phyloP scores from a whole-genome alignment of 2,797 vertebrate genomes.

The Centropyge bicolor region DNA sequence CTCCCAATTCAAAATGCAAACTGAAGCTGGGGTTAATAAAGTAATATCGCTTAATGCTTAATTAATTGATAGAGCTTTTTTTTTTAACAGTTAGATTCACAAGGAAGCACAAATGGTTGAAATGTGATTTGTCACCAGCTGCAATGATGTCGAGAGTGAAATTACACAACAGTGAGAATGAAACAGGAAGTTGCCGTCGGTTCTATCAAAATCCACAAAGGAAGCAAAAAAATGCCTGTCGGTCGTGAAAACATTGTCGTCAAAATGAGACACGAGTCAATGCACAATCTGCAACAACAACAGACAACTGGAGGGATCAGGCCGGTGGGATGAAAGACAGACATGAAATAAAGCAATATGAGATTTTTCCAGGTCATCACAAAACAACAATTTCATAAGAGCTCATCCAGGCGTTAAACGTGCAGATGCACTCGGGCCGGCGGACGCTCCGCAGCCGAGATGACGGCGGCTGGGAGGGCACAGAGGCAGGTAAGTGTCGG shows the following conservation, averaged over 20 bases:
- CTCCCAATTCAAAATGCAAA: constrained; percentile 23
- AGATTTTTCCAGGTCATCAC: constrained; percentile 40
- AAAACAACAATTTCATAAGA: background rate
- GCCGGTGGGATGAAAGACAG: constrained; percentile 29
- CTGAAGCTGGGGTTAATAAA: constrained; percentile 26
- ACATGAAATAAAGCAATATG: constrained; percentile 21
- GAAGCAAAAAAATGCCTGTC: constrained; percentile 44
- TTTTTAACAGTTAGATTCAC: constrained; percentile 21
- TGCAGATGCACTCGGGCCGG: constrained; percentile 11
- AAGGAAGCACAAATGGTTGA: constrained; percentile 1
- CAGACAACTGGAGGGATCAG: constrained; percentile 32
- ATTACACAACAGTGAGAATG: constrained; percentile 38
- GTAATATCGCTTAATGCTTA: constrained; percentile 13
- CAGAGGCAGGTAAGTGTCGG: constrained; percentile 37
- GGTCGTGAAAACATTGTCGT: constrained; percentile 52
- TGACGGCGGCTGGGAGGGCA: constrained; percentile 24
- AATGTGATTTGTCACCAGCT: constrained; percentile 29
- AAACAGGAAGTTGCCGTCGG: constrained; percentile 22
- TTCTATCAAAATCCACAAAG: constrained; percentile 48
- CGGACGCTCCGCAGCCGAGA: constrained; percentile 15
- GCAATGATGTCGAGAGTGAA: constrained; percentile 46
- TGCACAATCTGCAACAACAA: constrained; percentile 42
- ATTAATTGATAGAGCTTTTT: constrained; percentile 36
- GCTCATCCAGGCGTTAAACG: constrained; percentile 20
- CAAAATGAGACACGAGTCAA: constrained; percentile 46